Conservation (phyloP, 1,140 invertebrate genomes). For the Ditylenchus dipsaci region DNA sequence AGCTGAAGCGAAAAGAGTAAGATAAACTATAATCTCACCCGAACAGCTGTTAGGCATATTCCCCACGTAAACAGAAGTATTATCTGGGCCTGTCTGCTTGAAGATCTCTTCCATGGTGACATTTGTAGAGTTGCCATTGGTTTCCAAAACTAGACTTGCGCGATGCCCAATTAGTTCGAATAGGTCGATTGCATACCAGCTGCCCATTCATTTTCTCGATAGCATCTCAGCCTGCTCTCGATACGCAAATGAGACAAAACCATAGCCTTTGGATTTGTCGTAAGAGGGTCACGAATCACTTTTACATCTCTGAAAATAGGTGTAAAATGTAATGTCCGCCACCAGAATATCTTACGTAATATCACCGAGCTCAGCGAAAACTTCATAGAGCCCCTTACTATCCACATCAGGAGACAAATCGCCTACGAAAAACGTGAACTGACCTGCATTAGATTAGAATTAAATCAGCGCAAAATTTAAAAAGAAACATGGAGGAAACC, state of each 20-base stretch:
- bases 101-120: constrained; percentile 88
- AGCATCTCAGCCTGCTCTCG: constrained; percentile 96
- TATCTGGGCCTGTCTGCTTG: constrained; percentile 92
- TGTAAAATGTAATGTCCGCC: background rate
- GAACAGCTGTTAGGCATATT: constrained; percentile 66
- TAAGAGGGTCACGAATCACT: constrained; percentile 94
- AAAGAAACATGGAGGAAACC: constrained; percentile 58
- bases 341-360: constrained; percentile 74
- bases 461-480: no score
- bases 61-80: constrained; percentile 98
- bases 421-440: constrained; percentile 98
- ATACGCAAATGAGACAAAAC: constrained; percentile 98
- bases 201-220: constrained; percentile 98
- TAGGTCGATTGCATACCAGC: constrained; percentile 93
- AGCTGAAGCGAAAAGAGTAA: background rate
- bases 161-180: constrained; percentile 95
- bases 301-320: constrained; percentile 78
- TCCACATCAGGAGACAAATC: constrained; percentile 98
- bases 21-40: background rate
- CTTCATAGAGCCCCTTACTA: constrained; percentile 88
- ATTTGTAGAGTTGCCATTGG: constrained; percentile 4
- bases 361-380: constrained; percentile 96
- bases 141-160: constrained; percentile 71
- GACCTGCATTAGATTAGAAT: constrained; percentile 63
- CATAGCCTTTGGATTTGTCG: constrained; percentile 98